Evolutionary conservation across 2,888 invertebrate species (phyloP).

Genomic region (Laspeyria flexula): DNA sequence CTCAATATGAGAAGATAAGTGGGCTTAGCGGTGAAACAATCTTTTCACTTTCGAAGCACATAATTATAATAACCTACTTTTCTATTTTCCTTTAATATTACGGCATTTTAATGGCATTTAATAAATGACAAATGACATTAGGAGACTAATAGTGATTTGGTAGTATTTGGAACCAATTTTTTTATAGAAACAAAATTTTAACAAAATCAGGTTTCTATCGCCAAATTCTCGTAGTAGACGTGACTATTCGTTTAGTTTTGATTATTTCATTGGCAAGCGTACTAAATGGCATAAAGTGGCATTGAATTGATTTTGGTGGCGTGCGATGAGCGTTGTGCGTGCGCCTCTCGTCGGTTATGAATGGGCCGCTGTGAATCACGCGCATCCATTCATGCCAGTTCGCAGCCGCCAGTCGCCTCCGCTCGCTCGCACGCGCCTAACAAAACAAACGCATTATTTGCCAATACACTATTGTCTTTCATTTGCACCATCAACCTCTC

Average conservation of each 20-base stretch:
- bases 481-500: slow-evolving; percentile 71
- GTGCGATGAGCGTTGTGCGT: slow-evolving; percentile 61
- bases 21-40: too few species aligned
- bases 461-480: slow-evolving; percentile 72
- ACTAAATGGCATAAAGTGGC: slow-evolving; percentile 51
- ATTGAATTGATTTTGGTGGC: slow-evolving; percentile 57
- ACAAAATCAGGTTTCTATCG: too few species aligned
- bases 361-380: slow-evolving; percentile 80
- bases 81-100: too few species aligned
- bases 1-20: too few species aligned
- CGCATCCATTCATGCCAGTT: slow-evolving; percentile 70
- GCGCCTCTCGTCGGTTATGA: slow-evolving; percentile 63
- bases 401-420: slow-evolving; percentile 62
- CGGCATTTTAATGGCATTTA: too few species aligned
- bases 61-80: too few species aligned
- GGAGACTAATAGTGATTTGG: too few species aligned
- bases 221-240: too few species aligned
- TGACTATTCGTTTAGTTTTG: slow-evolving; percentile 22
- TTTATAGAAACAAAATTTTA: too few species aligned
- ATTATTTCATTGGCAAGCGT: slow-evolving; percentile 39
- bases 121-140: too few species aligned
- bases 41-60: too few species aligned
- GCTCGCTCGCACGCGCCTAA: slow-evolving; percentile 66
- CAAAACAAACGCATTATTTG: slow-evolving; percentile 67
- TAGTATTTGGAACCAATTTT: too few species aligned